Base-by-base conservation (phyloP, 2,797 vertebrate species). In the Sebastes umbrosus region DNA sequence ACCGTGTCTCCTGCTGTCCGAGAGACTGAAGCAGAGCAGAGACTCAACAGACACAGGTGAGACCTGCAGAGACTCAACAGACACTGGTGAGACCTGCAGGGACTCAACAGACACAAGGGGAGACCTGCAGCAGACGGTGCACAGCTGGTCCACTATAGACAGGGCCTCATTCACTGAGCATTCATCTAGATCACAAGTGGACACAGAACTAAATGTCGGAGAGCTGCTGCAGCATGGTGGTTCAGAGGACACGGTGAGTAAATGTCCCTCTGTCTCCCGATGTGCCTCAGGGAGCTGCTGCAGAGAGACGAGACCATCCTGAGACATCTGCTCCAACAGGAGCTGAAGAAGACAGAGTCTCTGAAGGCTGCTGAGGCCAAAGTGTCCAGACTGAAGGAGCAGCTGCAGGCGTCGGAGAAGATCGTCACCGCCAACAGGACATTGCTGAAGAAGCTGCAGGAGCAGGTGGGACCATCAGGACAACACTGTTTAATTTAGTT, bases 371-470 rank as follows among this genome's bases (percentile, higher is more conserved):
- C 98, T 1, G 98, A 98, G 93, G 94, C 95, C 62, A 99, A 99
- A 83, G 96, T 97, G 76, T 88, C 90, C 79, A 96, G 97, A 71
- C 96, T 99, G 34, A 95, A 96, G 14, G 98, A 99, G 84, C 98
- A 99, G 90, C 95, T 99, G 52, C 96, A 96, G 88, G 98, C 98
- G 11, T 97, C 97, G 0, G 98, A 99, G 92, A 99, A 97, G 93
- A 96, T 99, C 16, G 94, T 96, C 39, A 94, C 82, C 6, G 98
- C 96, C 58, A 99, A 98, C 93, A 96, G 86, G 75, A 94, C 96
- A 0, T 96, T 99, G 87, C 95, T 99, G 65, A 98, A 96, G 94
- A 99, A 98, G 84, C 96, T 99, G 78, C 97, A 98, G 87, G 98
- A 99, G 84, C 98, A 99, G 96, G 98, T 98, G 92, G 50, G 20